A percentile compares a stretch with the other conserved stretches of the same genome.
Conservation (phyloP, 2,888 invertebrate species). For the Cryptus viduatorius region DNA sequence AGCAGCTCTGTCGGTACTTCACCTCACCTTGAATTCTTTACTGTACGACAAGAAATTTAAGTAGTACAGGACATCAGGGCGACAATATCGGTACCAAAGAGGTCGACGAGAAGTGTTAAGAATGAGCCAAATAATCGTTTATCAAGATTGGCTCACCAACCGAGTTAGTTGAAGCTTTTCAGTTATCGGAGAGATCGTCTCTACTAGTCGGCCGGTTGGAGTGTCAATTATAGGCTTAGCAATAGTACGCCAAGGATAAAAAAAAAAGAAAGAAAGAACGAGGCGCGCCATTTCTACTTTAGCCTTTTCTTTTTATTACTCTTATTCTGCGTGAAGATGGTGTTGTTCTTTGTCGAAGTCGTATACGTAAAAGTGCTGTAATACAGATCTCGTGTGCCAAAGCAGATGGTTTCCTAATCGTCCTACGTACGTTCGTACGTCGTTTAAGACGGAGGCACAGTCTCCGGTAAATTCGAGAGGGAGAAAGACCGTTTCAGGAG, state of each 20-base stretch:
- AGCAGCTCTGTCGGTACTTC: background rate
- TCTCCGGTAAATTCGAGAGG: conserved; percentile 43
- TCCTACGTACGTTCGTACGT: conserved; percentile 59
- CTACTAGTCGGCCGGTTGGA: conserved; percentile 11
- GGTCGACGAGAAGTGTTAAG: conserved; percentile 64
- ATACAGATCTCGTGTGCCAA: conserved; percentile 50
- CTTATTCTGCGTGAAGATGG: conserved; percentile 39
- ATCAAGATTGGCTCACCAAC: conserved; percentile 70
- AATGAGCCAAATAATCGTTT: conserved; percentile 52
- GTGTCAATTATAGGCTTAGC: conserved; percentile 10
- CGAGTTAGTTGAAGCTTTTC: conserved; percentile 67
- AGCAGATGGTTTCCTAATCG: conserved; percentile 63
- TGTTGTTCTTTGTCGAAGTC: conserved; percentile 46
- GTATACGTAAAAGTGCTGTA: conserved; percentile 47
- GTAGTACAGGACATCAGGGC: background rate
- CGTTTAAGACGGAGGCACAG: conserved; percentile 35
- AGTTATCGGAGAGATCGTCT: conserved; percentile 61
- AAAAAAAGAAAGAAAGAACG: background rate
- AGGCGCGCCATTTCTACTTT: conserved; percentile 28
- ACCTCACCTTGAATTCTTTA: background rate
- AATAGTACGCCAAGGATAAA: background rate
- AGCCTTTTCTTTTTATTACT: conserved; percentile 45
- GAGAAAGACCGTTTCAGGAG: conserved; percentile 40
- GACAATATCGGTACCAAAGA: background rate
- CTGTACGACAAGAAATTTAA: background rate